These are phyloP conservation scores for Progne subis DNA, from an alignment of 2,113 vertebrate species.

Conservation along the genomic window DNA sequence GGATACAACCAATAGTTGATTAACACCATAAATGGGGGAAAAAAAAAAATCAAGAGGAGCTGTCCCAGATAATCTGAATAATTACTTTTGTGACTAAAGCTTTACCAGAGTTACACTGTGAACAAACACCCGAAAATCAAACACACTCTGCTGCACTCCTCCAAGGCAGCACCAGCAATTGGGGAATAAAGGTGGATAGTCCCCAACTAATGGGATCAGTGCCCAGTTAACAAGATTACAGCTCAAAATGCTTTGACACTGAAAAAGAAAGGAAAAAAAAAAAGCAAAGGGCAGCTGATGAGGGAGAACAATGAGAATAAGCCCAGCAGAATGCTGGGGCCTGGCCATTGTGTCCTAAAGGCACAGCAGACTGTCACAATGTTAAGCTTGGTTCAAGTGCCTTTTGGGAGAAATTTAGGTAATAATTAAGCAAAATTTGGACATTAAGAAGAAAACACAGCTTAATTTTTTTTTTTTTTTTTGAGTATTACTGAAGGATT, in stretches of 20 bases:
- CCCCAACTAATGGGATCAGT: constrained; percentile 29
- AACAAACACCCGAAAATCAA: background rate
- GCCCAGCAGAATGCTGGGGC: constrained; percentile 6
- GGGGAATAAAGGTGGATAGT: background rate
- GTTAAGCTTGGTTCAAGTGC: background rate
- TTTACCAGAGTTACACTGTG: background rate
- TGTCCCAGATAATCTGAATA: background rate
- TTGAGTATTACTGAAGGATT: background rate
- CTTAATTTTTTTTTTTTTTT: background rate
- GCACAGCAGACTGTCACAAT: background rate
- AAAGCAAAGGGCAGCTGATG: constrained; percentile 7
- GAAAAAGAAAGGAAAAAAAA: constrained; percentile 7
- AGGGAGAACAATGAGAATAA: constrained; percentile 41
- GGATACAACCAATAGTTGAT: background rate
- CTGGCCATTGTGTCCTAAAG: constrained; percentile 3
- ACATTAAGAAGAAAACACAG: background rate
- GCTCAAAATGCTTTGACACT: constrained; percentile 28
- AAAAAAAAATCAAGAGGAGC: background rate
- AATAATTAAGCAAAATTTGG: background rate
- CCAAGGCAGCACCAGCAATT: background rate
- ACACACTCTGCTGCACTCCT: background rate
- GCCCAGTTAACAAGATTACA: constrained; percentile 33
- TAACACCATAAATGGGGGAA: background rate
- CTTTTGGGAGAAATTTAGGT: background rate
- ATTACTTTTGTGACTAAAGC: background rate